Percentiles rank a stretch among this genome's conserved stretches.
These are phyloP conservation scores for Silurus meridionalis DNA, from an alignment of 2,113 vertebrate species.

Conservation along the genomic window DNA sequence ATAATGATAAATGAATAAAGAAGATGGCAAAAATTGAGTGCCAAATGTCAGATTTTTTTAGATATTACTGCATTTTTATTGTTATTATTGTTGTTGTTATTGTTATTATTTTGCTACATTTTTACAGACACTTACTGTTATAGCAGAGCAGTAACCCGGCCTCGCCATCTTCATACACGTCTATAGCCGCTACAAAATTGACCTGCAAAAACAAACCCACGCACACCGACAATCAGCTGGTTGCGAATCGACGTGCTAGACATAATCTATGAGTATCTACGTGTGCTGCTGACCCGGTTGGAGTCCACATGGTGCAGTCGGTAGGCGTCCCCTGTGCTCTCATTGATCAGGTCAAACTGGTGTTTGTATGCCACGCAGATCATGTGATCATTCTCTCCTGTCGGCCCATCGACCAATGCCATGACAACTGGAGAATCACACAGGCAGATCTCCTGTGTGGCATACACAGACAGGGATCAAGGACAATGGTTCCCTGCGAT, in stretches of 20 bases:
- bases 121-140: constrained; percentile 85
- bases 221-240: constrained; percentile 42
- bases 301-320: constrained; percentile 89
- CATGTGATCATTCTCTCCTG: constrained; percentile 94
- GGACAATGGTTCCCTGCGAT: neutral
- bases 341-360: constrained; percentile 95
- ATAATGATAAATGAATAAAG: neutral
- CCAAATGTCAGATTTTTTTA: neutral
- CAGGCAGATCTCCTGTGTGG: constrained; percentile 90
- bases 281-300: constrained; percentile 79
- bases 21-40: neutral
- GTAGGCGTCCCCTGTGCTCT: constrained; percentile 94
- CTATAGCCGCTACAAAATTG: constrained; percentile 96
- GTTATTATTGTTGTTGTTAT: neutral
- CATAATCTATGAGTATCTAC: neutral
- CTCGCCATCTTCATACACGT: constrained; percentile 99
- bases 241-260: neutral
- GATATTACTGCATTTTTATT: neutral
- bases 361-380: constrained; percentile 97
- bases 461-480: constrained; percentile 7
- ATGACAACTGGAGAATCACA: constrained; percentile 90
- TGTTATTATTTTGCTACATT: neutral
- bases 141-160: constrained; percentile 93
- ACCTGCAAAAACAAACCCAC: constrained; percentile 78
- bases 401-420: constrained; percentile 92